Percentiles rank a stretch among this genome's conserved stretches.
phyloP scores from a whole-genome alignment of 2,888 invertebrate genomes.

The Therioaphis trifolii region DNA sequence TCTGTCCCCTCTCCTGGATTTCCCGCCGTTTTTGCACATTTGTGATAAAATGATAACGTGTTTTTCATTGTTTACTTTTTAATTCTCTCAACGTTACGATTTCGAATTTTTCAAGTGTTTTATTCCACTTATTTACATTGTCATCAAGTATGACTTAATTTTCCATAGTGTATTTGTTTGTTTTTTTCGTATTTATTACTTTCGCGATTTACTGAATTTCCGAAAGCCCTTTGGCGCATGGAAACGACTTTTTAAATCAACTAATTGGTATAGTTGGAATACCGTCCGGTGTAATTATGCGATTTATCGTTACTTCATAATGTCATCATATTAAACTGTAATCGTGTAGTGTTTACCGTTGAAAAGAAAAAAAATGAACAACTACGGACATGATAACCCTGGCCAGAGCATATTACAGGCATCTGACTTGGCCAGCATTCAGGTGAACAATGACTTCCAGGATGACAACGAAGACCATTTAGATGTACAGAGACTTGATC shows the following conservation, averaged over 20 bases:
- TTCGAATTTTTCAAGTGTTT: too few species aligned
- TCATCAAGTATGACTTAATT: too few species aligned
- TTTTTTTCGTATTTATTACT: neutral
- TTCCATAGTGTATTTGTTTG: too few species aligned
- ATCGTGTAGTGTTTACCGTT: too few species aligned
- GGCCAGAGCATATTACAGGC: constrained; percentile 56
- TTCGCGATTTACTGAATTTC: neutral
- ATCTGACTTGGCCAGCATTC: constrained; percentile 46
- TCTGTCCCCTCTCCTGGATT: neutral
- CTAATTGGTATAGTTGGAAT: too few species aligned
- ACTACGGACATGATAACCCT: constrained; percentile 40
- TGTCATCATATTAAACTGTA: neutral
- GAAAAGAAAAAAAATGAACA: constrained; percentile 30
- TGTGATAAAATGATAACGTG: constrained; percentile 28
- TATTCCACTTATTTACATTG: too few species aligned
- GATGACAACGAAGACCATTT: constrained; percentile 57
- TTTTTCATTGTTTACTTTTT: neutral
- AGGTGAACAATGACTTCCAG: constrained; percentile 55
- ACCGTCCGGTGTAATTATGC: too few species aligned
- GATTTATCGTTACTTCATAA: neutral
- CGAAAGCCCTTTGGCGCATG: too few species aligned
- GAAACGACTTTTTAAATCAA: too few species aligned
- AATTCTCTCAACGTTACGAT: neutral
- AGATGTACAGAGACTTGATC: constrained; percentile 48
- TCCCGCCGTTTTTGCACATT: constrained; percentile 39